phyloP scores from a whole-genome alignment of 2,888 invertebrate species.

The Clepsis dumicolana region DNA sequence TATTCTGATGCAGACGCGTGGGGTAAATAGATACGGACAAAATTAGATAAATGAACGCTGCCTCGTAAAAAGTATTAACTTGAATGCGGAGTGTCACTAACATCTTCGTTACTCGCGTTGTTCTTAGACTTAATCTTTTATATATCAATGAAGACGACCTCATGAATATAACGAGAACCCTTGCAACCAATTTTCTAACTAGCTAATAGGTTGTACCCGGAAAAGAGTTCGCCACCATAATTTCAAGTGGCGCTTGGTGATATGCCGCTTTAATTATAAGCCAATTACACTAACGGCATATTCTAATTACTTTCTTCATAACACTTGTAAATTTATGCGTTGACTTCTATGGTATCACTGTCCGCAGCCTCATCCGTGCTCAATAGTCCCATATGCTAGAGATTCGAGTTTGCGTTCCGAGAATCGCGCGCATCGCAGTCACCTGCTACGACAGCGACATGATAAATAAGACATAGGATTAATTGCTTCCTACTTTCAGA shows the following conservation, averaged over 20 bases:
- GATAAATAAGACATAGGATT: slow-evolving; percentile 81
- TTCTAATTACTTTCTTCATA: background rate
- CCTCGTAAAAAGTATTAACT: no score
- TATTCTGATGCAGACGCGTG: slow-evolving; percentile 5
- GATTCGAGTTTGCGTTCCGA: slow-evolving; percentile 52
- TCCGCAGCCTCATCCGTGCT: slow-evolving; percentile 38
- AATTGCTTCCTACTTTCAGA: slow-evolving; percentile 79
- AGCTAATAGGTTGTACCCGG: background rate
- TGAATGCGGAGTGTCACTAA: no score
- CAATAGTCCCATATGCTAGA: slow-evolving; percentile 40
- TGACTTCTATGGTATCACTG: background rate
- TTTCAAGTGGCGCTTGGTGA: background rate
- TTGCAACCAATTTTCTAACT: no score
- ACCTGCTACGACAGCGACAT: slow-evolving; percentile 78
- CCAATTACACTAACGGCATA: background rate
- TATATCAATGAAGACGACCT: no score
- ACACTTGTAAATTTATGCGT: background rate
- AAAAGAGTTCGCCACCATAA: background rate
- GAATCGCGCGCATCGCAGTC: slow-evolving; percentile 73
- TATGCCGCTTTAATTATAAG: background rate
- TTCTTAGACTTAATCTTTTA: no score
- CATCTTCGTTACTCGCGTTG: no score
- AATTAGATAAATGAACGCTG: no score
- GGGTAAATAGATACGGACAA: background rate
- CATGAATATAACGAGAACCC: no score